Percentiles rank a stretch among this genome's conserved stretches.
These are phyloP conservation scores for Paracentrotus lividus DNA, from an alignment of 53 echinoderm and acorn worm species.

Conservation along the genomic window DNA sequence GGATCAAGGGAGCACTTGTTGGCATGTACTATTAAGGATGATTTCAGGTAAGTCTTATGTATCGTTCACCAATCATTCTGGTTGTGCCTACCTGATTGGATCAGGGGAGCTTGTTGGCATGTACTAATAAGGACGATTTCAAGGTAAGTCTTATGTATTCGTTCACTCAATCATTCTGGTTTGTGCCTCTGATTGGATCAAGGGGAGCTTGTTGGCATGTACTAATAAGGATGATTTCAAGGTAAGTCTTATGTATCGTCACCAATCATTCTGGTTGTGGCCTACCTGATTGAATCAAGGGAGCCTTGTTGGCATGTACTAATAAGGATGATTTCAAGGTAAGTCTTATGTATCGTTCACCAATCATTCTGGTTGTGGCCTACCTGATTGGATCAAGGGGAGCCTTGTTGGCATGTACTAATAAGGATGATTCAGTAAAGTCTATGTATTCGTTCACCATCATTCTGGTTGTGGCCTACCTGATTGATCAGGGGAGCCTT, in stretches of 20 bases:
- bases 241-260: conserved; percentile 49
- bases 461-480: conserved; percentile 86
- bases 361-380: conserved; percentile 61
- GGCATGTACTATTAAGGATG: conserved; percentile 88
- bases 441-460: conserved; percentile 88
- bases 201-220: conserved; percentile 89
- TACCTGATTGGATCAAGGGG: conserved; percentile 84
- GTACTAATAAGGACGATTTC: conserved; percentile 89
- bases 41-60: conserved; percentile 83
- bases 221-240: conserved; percentile 89
- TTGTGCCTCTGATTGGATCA: conserved; percentile 86
- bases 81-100: conserved; percentile 88
- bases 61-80: conserved; percentile 58
- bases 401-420: conserved; percentile 90
- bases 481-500: conserved; percentile 86
- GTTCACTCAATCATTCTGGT: conserved; percentile 74
- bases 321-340: conserved; percentile 64
- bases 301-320: conserved; percentile 86
- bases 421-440: too few species aligned
- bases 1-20: conserved; percentile 83
- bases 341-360: not conserved
- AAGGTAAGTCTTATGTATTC: conserved; percentile 77
- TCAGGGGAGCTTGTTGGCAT: conserved; percentile 85
- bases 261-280: conserved; percentile 77
- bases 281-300: conserved; percentile 90